These are phyloP conservation scores for Aplodontia rufa DNA, from an alignment of 2,113 vertebrate genomes.

Conservation along the genomic window DNA sequence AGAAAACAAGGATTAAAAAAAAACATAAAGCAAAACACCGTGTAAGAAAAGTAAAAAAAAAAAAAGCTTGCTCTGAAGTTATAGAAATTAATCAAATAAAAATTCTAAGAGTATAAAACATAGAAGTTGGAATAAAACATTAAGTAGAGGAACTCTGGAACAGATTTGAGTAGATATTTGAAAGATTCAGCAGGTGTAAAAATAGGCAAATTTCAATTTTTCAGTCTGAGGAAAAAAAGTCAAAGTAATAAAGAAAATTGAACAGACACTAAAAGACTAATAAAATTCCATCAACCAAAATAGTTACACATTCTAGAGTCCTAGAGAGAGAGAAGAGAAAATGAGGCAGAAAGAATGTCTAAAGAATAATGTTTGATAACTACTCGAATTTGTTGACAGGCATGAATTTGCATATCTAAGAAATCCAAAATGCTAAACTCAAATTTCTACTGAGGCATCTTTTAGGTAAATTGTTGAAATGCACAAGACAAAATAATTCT, in stretches of 20 bases:
- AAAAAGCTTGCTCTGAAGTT: background rate
- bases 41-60: background rate
- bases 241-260: background rate
- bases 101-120: background rate
- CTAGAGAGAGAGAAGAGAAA: background rate
- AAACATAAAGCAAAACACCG: background rate
- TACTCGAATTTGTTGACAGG: background rate
- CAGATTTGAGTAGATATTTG: background rate
- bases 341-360: background rate
- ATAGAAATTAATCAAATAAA: background rate
- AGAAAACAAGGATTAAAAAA: no score
- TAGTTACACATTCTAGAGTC: background rate
- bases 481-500: background rate
- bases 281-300: background rate
- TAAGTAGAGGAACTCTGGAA: background rate
- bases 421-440: background rate
- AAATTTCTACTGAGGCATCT: background rate
- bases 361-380: background rate
- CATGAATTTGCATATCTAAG: background rate
- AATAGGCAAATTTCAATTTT: background rate
- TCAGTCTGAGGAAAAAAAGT: background rate
- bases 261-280: background rate
- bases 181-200: background rate
- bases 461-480: background rate
- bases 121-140: background rate